Evolutionary conservation across 2,797 vertebrate species (phyloP).

Genomic region (Onychomys arenicola): DNA sequence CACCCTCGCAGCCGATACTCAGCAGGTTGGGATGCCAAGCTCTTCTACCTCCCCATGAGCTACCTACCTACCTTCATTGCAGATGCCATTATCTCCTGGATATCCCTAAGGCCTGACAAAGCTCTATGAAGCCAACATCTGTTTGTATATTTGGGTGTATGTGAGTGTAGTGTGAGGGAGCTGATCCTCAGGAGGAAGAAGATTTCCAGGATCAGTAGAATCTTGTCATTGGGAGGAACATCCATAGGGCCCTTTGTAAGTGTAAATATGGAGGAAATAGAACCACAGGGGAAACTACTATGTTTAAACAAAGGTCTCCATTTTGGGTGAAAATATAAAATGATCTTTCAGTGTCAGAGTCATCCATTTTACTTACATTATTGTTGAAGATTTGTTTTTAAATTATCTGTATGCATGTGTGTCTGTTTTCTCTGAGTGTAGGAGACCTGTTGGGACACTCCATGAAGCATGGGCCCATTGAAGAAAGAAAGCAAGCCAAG

Average conservation of each 20-base stretch:
- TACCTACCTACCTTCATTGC: slow-evolving; percentile 82
- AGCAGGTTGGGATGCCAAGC: slow-evolving; percentile 77
- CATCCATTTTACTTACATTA: neutral
- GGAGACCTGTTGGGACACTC: neutral
- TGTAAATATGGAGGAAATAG: neutral
- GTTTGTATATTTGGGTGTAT: fast-evolving
- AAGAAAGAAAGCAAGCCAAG: no score
- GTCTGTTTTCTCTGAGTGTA: neutral
- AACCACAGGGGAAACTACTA: no score
- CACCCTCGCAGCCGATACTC: slow-evolving; percentile 81
- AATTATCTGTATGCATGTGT: neutral
- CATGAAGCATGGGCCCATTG: no score
- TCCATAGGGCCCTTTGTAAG: fast-evolving
- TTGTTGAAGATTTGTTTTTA: neutral
- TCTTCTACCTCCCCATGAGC: slow-evolving; percentile 81
- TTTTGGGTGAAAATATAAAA: neutral
- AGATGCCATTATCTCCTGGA: neutral
- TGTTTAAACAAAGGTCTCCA: neutral
- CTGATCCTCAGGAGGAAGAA: neutral
- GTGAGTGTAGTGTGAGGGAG: neutral
- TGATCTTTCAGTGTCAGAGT: neutral
- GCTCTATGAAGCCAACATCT: slow-evolving; percentile 6
- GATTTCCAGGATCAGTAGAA: neutral
- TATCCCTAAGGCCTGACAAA: fast-evolving
- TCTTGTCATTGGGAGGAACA: neutral